Evolutionary conservation across 2,797 vertebrate species (phyloP).

Genomic region (Erpetoichthys calabaricus): DNA sequence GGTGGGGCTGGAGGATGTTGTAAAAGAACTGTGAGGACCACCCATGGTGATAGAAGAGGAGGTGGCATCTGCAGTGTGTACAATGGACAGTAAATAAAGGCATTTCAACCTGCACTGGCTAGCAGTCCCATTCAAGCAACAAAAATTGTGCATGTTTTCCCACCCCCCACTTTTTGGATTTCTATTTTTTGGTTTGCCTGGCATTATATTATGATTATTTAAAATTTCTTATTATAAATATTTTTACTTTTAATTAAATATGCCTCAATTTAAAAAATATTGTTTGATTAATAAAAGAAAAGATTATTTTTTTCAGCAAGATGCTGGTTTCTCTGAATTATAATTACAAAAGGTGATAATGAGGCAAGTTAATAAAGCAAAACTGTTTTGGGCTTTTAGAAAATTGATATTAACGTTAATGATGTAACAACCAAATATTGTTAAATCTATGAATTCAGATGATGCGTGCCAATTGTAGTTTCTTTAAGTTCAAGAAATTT

Average conservation of each 20-base stretch:
- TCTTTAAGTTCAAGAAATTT: constrained; percentile 40
- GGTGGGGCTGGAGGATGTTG: constrained; percentile 87
- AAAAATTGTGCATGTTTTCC: constrained; percentile 56
- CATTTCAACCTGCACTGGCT: constrained; percentile 60
- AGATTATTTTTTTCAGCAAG: background rate
- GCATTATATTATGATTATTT: constrained; percentile 6
- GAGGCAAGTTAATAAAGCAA: background rate
- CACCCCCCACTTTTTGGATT: constrained; percentile 24
- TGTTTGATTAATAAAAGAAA: constrained; percentile 4
- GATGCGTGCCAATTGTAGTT: constrained; percentile 52
- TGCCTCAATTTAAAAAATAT: constrained; percentile 1
- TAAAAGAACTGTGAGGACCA: constrained; percentile 95
- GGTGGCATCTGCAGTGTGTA: constrained; percentile 95
- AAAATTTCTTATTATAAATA: constrained; percentile 1
- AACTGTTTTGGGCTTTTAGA: constrained; percentile 15
- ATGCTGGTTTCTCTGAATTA: no score
- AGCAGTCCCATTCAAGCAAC: constrained; percentile 80
- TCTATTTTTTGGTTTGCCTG: constrained; percentile 45
- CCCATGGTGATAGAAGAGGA: constrained; percentile 92
- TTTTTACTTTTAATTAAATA: constrained; percentile 4
- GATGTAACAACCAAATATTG: no score
- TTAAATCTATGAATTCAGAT: constrained; percentile 27
- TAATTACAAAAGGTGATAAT: no score
- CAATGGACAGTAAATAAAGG: constrained; percentile 82
- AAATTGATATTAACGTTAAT: constrained; percentile 18